Percentiles rank a stretch among this genome's conserved stretches.
phyloP scores from a whole-genome alignment of 2,797 vertebrate species.

The Schizopygopsis malacanthus region DNA sequence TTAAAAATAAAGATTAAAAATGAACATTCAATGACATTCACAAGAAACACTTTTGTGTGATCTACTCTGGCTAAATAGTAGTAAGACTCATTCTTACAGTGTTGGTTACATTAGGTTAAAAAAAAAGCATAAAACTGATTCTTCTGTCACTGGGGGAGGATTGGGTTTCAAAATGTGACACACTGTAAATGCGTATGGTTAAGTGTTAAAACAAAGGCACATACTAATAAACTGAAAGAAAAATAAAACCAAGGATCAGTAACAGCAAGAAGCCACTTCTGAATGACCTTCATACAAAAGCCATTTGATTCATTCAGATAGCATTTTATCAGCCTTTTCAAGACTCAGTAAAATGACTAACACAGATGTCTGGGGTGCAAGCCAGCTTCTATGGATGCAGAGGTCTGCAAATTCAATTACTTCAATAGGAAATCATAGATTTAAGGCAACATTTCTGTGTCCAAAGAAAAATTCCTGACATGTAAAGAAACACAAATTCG shows the following conservation, averaged over 20 bases:
- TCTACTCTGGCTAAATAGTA: conserved; percentile 59
- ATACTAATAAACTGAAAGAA: conserved; percentile 68
- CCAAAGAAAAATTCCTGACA: conserved; percentile 39
- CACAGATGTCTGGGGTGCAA: conserved; percentile 13
- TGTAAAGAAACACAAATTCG: conserved; percentile 13
- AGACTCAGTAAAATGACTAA: conserved; percentile 19
- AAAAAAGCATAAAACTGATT: conserved; percentile 56
- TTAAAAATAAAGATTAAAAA: conserved; percentile 54
- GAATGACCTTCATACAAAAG: conserved; percentile 37
- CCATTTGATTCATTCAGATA: conserved; percentile 11
- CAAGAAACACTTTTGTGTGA: conserved; percentile 54
- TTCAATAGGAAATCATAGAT: conserved; percentile 59
- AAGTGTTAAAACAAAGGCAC: conserved; percentile 72
- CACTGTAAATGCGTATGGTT: conserved; percentile 28
- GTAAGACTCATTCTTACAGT: conserved; percentile 66
- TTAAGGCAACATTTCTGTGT: conserved; percentile 69
- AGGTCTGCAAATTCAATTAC: conserved; percentile 40
- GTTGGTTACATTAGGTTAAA: conserved; percentile 54
- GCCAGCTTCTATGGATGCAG: neutral
- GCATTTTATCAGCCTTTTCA: conserved; percentile 19
- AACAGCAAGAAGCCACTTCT: conserved; percentile 32
- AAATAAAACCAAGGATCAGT: conserved; percentile 60
- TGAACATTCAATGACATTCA: conserved; percentile 52
- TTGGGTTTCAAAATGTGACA: conserved; percentile 37
- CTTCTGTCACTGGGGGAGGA: conserved; percentile 35